phyloP scores from a whole-genome alignment of 2,888 invertebrate species.

The Anthoptus insignis region DNA sequence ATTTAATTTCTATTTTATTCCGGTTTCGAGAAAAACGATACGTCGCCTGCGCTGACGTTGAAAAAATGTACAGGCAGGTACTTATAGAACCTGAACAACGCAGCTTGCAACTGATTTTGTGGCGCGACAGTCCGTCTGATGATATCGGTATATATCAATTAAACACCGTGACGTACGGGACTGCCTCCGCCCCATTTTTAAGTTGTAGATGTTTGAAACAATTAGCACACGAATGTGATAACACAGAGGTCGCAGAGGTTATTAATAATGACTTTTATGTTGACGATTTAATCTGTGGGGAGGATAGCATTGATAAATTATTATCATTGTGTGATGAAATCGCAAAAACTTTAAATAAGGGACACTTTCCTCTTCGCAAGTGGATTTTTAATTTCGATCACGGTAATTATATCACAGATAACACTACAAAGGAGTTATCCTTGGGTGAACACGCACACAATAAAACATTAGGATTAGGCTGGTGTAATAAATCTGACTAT shows the following conservation, averaged over 20 bases:
- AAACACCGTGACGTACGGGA: constrained; percentile 46
- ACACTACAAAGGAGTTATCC: constrained; percentile 14
- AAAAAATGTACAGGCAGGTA: constrained; percentile 20
- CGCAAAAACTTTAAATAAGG: constrained; percentile 12
- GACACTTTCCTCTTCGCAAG: constrained; percentile 40
- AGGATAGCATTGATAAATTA: constrained; percentile 1
- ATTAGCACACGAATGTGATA: constrained; percentile 44
- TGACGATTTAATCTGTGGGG: constrained; percentile 44
- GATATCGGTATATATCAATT: constrained; percentile 37
- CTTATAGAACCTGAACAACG: not conserved
- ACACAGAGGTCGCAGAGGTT: constrained; percentile 29
- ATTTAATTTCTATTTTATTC: constrained; percentile 11
- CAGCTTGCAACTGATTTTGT: constrained; percentile 2
- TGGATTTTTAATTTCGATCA: constrained; percentile 41
- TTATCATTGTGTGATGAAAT: constrained; percentile 16
- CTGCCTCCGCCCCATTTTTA: constrained; percentile 45
- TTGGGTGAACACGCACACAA: constrained; percentile 25
- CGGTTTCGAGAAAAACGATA: constrained; percentile 1
- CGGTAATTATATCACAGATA: not conserved
- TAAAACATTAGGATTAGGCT: constrained; percentile 41
- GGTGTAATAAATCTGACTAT: constrained; percentile 33
- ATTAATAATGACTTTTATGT: constrained; percentile 43
- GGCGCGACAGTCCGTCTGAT: constrained; percentile 7
- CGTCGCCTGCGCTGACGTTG: constrained; percentile 24
- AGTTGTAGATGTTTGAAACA: constrained; percentile 45